These are phyloP conservation scores for Chiloscyllium plagiosum DNA, from an alignment of 2,113 vertebrate genomes.

Conservation along the genomic window DNA sequence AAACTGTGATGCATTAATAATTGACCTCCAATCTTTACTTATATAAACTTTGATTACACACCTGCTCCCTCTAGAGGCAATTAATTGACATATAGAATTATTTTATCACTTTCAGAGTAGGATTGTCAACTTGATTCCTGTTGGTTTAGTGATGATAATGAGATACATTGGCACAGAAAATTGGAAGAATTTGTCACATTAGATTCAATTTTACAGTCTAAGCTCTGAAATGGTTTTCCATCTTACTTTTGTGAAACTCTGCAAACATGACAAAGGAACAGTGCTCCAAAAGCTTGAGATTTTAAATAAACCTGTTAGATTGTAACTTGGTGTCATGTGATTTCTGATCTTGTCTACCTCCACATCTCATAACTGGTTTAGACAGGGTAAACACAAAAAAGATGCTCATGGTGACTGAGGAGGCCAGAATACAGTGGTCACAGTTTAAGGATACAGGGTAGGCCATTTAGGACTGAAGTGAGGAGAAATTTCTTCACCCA, in stretches of 20 bases:
- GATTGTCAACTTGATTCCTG: neutral
- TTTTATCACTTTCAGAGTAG: neutral
- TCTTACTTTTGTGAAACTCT: neutral
- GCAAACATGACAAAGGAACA: neutral
- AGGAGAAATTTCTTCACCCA: too few species aligned
- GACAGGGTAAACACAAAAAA: too few species aligned
- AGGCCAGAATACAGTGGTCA: too few species aligned
- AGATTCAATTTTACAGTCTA: neutral
- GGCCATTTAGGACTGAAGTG: too few species aligned
- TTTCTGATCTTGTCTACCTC: too few species aligned
- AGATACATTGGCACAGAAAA: neutral
- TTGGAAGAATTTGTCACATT: neutral
- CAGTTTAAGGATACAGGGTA: too few species aligned
- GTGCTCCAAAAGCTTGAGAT: too few species aligned
- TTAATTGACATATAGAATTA: neutral
- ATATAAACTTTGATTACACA: neutral
- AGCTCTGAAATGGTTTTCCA: neutral
- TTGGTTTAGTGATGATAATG: neutral
- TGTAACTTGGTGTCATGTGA: too few species aligned
- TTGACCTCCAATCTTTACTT: neutral
- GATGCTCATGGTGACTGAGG: too few species aligned
- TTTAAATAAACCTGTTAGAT: too few species aligned
- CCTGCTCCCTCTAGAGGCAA: conserved; percentile 16
- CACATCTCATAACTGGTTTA: too few species aligned
- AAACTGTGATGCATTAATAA: neutral